These are phyloP conservation scores for Lepisosteus oculatus DNA, from an alignment of 2,113 vertebrate species.

Conservation along the genomic window DNA sequence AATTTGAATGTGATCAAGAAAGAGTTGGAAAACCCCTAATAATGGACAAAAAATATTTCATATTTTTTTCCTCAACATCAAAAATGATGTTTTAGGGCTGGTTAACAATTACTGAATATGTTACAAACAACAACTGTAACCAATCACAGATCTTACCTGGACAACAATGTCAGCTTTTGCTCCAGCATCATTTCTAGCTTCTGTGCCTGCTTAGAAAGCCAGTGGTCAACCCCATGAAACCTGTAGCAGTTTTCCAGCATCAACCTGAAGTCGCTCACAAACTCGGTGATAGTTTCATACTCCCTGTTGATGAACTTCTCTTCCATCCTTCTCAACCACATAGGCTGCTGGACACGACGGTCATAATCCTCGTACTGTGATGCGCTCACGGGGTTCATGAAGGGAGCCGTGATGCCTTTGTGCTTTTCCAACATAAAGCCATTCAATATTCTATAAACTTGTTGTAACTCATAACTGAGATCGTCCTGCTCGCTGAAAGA, in stretches of 20 bases:
- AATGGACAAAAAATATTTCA: too few species aligned
- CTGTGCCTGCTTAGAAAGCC: slow-evolving; percentile 94
- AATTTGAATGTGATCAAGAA: too few species aligned
- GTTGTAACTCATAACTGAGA: slow-evolving; percentile 82
- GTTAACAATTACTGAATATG: too few species aligned
- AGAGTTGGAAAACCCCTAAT: too few species aligned
- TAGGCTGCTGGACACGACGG: slow-evolving; percentile 38
- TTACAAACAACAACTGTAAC: too few species aligned
- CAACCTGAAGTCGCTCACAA: slow-evolving; percentile 88
- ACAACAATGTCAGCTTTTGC: slow-evolving; percentile 89
- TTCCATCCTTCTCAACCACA: slow-evolving; percentile 82
- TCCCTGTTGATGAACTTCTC: slow-evolving; percentile 81
- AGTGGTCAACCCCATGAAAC: slow-evolving; percentile 88
- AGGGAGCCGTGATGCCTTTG: slow-evolving; percentile 76
- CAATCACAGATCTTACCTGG: slow-evolving; percentile 67
- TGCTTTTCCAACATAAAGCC: slow-evolving; percentile 86
- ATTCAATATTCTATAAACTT: slow-evolving; percentile 82
- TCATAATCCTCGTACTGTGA: slow-evolving; percentile 40
- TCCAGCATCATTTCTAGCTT: slow-evolving; percentile 94
- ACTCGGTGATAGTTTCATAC: slow-evolving; percentile 84
- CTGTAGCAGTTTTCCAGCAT: slow-evolving; percentile 93
- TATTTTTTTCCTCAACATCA: too few species aligned
- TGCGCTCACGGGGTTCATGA: slow-evolving; percentile 65
- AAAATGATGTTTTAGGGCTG: too few species aligned
- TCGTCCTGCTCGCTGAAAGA: slow-evolving; percentile 55